Conservation (phyloP, 1,140 invertebrate genomes). For the Drosophila neocordata region DNA sequence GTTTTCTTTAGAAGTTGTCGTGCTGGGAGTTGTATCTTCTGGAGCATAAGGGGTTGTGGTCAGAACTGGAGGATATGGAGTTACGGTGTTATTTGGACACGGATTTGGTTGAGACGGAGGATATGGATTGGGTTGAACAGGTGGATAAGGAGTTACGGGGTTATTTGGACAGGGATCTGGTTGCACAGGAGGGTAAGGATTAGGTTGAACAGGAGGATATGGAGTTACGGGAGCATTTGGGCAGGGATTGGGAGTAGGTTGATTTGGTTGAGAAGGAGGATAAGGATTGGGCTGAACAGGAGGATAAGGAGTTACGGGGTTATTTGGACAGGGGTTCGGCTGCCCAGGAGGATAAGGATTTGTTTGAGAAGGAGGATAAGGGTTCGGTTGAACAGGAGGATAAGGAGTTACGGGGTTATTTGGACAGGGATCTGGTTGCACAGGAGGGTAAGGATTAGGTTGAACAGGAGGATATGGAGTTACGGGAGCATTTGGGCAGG, state of each 20-base stretch:
- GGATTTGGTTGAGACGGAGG: not conserved
- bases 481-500: constrained; percentile 11
- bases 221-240: constrained; percentile 2
- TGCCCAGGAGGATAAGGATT: constrained; percentile 9
- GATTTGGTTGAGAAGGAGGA: not conserved
- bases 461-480: not conserved
- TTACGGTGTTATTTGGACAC: not conserved
- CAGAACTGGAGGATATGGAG: not conserved
- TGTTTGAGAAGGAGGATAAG: constrained; percentile 7
- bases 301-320: constrained; percentile 15
- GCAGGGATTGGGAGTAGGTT: constrained; percentile 10
- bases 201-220: not conserved
- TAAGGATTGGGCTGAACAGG: not conserved
- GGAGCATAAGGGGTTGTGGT: not conserved
- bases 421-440: not conserved
- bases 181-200: too few relatives aligned
- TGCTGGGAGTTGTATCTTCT: not conserved
- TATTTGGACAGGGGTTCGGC: constrained; percentile 16
- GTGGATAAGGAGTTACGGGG: constrained; percentile 11
- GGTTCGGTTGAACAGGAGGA: not conserved
- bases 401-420: not conserved
- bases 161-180: constrained; percentile 7
- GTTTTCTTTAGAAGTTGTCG: not conserved
- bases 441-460: not conserved
- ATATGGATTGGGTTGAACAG: not conserved